Conservation (phyloP, 2,888 invertebrate genomes). For the Drosophila recens region DNA sequence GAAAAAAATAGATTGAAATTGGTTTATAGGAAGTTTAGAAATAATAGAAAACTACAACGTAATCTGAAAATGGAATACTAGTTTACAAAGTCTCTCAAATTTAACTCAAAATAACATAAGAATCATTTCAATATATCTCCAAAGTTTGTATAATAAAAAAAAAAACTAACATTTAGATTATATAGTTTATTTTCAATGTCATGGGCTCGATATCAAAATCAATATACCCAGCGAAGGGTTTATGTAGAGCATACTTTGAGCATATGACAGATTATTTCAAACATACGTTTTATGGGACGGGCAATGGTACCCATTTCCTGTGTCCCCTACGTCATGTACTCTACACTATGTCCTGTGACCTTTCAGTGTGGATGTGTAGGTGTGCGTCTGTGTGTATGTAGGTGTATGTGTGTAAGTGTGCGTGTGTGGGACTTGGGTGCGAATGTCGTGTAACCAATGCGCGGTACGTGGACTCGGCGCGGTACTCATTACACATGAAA, state of each 20-base stretch:
- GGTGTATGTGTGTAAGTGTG: constrained; percentile 10
- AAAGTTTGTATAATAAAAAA: too few relatives aligned
- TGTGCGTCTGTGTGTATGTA: neutral
- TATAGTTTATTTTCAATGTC: neutral
- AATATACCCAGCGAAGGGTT: neutral
- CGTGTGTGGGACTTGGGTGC: constrained; percentile 30
- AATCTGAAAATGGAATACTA: too few relatives aligned
- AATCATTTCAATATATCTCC: too few relatives aligned
- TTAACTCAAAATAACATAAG: too few relatives aligned
- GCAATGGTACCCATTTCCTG: constrained; percentile 10
- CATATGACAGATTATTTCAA: constrained; percentile 45
- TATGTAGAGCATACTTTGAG: constrained; percentile 18
- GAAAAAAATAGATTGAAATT: too few relatives aligned
- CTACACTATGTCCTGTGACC: constrained; percentile 31
- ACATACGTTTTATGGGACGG: constrained; percentile 11
- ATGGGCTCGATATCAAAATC: neutral
- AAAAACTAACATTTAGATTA: too few relatives aligned
- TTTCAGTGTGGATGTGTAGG: constrained; percentile 5
- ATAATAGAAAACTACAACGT: too few relatives aligned
- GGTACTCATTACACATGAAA: constrained; percentile 54
- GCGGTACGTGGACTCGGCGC: constrained; percentile 43
- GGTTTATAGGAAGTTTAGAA: too few relatives aligned
- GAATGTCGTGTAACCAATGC: constrained; percentile 51
- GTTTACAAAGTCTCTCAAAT: too few relatives aligned
- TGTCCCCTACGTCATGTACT: constrained; percentile 1